phyloP scores from a whole-genome alignment of 1,140 invertebrate genomes.

The Choristoneura fumiferana region DNA sequence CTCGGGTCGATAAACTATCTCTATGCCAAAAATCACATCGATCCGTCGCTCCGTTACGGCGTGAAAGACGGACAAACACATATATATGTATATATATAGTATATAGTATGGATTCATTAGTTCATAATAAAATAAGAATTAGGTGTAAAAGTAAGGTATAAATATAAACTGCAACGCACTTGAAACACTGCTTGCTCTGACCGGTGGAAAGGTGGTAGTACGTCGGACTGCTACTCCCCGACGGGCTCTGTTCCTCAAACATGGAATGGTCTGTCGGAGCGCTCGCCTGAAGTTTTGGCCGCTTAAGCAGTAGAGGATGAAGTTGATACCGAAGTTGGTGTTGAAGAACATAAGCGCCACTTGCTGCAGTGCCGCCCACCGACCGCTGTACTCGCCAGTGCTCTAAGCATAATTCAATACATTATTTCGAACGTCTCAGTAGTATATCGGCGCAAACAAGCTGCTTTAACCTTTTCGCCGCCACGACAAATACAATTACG shows the following conservation, averaged over 20 bases:
- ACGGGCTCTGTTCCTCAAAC: slow-evolving; percentile 22
- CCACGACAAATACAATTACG: too few relatives aligned
- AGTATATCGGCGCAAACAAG: too few relatives aligned
- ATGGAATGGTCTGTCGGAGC: slow-evolving; percentile 55
- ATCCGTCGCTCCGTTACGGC: too few relatives aligned
- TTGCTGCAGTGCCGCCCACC: slow-evolving; percentile 79
- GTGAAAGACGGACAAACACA: too few relatives aligned
- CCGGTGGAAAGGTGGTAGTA: slow-evolving; percentile 21
- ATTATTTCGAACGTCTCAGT: too few relatives aligned
- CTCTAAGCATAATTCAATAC: slow-evolving; percentile 37
- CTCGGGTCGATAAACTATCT: too few relatives aligned
- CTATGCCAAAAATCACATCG: too few relatives aligned
- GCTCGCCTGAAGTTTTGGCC: slow-evolving; percentile 89
- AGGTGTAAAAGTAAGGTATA: too few relatives aligned
- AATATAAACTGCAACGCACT: slow-evolving; percentile 38
- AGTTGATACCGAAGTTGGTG: slow-evolving; percentile 92
- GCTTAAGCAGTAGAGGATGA: slow-evolving; percentile 89
- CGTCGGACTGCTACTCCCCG: slow-evolving; percentile 30
- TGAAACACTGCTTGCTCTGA: slow-evolving; percentile 41
- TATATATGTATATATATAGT: too few relatives aligned
- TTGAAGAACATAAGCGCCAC: slow-evolving; percentile 81
- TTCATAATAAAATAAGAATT: too few relatives aligned
- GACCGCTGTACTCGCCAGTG: slow-evolving; percentile 36
- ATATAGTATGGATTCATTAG: too few relatives aligned
- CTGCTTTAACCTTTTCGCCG: too few relatives aligned